phyloP scores from a whole-genome alignment of 2,113 vertebrate species.

The Oceanodroma tethys region DNA sequence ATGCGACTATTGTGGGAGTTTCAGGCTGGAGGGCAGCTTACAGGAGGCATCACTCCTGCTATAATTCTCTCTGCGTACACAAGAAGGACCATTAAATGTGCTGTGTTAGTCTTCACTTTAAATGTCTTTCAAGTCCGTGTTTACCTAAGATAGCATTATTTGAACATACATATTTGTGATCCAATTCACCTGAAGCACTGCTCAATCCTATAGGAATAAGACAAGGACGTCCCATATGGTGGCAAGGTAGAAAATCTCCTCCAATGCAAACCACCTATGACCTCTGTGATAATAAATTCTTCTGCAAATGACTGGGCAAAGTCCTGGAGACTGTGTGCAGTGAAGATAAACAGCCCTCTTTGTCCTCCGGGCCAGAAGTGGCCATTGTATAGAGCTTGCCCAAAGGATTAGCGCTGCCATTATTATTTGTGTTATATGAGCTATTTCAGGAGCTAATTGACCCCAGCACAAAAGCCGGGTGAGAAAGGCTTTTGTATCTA shows the following conservation, averaged over 20 bases:
- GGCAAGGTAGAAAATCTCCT: constrained; percentile 44
- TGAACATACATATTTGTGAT: constrained; percentile 1
- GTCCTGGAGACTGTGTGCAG: constrained; percentile 21
- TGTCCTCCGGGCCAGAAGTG: constrained; percentile 58
- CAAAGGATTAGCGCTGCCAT: constrained; percentile 55
- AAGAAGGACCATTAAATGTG: neutral
- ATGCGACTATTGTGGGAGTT: neutral
- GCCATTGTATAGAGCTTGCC: constrained; percentile 39
- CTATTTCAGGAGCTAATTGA: constrained; percentile 70
- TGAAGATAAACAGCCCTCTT: constrained; percentile 57
- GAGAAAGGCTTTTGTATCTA: constrained; percentile 70
- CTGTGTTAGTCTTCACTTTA: neutral
- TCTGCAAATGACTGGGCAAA: constrained; percentile 47
- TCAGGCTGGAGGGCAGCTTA: neutral
- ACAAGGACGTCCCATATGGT: constrained; percentile 34
- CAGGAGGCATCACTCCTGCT: neutral
- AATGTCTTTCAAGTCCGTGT: neutral
- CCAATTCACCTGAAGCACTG: constrained; percentile 4
- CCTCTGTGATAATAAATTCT: constrained; percentile 45
- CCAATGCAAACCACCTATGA: constrained; percentile 53
- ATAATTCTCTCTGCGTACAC: neutral
- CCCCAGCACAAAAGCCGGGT: constrained; percentile 57
- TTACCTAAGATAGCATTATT: constrained; percentile 4
- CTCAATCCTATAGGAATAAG: neutral
- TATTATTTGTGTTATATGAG: constrained; percentile 61